Evolutionary conservation across 2,113 vertebrate genomes (phyloP).

Genomic region (Argyrosomus japonicus): DNA sequence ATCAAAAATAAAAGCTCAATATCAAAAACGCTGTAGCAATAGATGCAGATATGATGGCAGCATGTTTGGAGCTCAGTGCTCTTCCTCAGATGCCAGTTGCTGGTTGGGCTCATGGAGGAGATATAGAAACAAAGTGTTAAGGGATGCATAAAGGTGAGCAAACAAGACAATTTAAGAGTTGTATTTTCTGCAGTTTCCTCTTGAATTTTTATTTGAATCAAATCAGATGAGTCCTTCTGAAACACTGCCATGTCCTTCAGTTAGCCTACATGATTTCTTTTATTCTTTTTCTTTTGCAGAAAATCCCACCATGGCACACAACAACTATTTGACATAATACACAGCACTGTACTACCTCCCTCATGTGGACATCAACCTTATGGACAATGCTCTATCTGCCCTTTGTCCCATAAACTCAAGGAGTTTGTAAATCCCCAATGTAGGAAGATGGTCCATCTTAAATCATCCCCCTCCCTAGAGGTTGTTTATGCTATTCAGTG

Average conservation of each 20-base stretch:
- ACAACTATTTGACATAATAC: not conserved
- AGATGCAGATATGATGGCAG: slow-evolving; percentile 14
- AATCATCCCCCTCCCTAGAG: slow-evolving; percentile 46
- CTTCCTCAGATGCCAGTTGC: not conserved
- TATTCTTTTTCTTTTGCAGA: not conserved
- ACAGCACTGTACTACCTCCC: not conserved
- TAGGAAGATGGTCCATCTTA: slow-evolving; percentile 37
- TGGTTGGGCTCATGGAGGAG: not conserved
- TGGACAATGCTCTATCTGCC: slow-evolving; percentile 21
- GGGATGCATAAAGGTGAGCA: not conserved
- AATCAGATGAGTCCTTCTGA: not conserved
- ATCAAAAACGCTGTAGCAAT: slow-evolving; percentile 3
- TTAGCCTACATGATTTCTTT: not conserved
- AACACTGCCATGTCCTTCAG: not conserved
- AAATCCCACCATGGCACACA: not conserved
- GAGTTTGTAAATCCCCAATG: slow-evolving; percentile 52
- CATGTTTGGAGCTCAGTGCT: slow-evolving; percentile 1
- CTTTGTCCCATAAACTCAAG: slow-evolving; percentile 58
- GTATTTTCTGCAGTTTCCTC: not conserved
- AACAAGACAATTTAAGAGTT: not conserved
- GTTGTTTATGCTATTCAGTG: slow-evolving; percentile 22
- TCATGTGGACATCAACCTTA: not conserved
- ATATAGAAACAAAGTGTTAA: not conserved
- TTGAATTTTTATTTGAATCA: not conserved
- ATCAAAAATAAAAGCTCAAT: slow-evolving; percentile 8